phyloP scores from a whole-genome alignment of 2,888 invertebrate genomes.

The Prenolepis imparis region DNA sequence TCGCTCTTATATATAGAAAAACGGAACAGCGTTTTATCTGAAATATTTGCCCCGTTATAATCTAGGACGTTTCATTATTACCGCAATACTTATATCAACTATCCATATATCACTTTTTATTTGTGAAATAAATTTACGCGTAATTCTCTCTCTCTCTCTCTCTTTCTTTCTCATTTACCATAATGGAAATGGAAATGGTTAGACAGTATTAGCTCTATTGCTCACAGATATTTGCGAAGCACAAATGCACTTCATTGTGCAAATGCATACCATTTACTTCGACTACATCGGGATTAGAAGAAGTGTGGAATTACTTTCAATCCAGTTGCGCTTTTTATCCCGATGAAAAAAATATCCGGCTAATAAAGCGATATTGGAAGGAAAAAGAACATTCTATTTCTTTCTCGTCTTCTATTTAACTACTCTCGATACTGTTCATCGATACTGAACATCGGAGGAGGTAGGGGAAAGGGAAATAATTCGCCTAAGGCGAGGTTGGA shows the following conservation, averaged over 20 bases:
- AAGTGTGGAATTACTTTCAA: conserved; percentile 10
- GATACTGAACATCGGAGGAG: conserved; percentile 51
- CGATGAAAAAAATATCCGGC: conserved; percentile 43
- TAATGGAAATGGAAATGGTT: neutral
- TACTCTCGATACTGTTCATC: conserved; percentile 54
- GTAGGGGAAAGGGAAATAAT: conserved; percentile 35
- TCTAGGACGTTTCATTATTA: neutral
- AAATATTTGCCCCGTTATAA: conserved; percentile 17
- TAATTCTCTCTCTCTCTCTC: neutral
- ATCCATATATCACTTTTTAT: neutral
- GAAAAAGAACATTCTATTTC: conserved; percentile 14
- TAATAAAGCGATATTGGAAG: conserved; percentile 40
- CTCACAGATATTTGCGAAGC: neutral
- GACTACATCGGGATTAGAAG: conserved; percentile 18
- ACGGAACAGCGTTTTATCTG: conserved; percentile 4
- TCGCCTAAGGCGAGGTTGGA: conserved; percentile 57
- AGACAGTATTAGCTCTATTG: neutral
- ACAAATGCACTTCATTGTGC: neutral
- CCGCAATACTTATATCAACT: neutral
- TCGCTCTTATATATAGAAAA: neutral
- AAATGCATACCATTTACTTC: neutral
- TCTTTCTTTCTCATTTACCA: neutral
- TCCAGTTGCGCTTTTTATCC: conserved; percentile 28
- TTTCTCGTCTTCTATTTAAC: conserved; percentile 59
- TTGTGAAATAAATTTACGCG: neutral